Conservation (phyloP, 2,797 vertebrate species). For the Anableps anableps region DNA sequence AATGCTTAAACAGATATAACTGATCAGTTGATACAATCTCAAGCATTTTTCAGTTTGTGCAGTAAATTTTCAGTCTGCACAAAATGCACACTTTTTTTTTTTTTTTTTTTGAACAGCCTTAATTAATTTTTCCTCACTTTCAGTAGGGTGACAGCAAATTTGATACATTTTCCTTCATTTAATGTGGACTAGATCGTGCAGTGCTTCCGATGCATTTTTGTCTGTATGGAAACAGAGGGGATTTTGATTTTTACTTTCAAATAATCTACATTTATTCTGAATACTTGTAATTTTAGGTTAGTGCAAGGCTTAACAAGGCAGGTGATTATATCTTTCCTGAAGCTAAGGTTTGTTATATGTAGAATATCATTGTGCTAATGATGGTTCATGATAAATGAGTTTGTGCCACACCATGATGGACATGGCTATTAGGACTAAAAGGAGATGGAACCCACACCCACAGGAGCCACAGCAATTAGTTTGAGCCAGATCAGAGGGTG, state of each 20-base stretch:
- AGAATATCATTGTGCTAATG: conserved; percentile 56
- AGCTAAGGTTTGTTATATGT: conserved; percentile 55
- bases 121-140: background rate
- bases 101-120: background rate
- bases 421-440: conserved; percentile 58
- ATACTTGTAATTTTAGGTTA: conserved; percentile 21
- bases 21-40: background rate
- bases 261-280: background rate
- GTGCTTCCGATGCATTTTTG: no score
- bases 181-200: background rate
- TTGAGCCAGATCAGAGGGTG: conserved; percentile 73
- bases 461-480: conserved; percentile 69
- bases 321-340: conserved; percentile 38
- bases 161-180: background rate
- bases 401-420: conserved; percentile 56
- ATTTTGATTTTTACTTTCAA: background rate
- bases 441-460: conserved; percentile 57
- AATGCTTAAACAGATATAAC: background rate
- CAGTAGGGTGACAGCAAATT: background rate
- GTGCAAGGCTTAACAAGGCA: conserved; percentile 27
- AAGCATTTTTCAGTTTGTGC: background rate
- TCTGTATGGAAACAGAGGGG: background rate
- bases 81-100: background rate
- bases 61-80: background rate
- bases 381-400: conserved; percentile 66